Evolutionary conservation across 64 coral and sea anemone species (phyloP), one percentile per base, ranked within the genome.

Genomic region (Montipora foliosa): DNA sequence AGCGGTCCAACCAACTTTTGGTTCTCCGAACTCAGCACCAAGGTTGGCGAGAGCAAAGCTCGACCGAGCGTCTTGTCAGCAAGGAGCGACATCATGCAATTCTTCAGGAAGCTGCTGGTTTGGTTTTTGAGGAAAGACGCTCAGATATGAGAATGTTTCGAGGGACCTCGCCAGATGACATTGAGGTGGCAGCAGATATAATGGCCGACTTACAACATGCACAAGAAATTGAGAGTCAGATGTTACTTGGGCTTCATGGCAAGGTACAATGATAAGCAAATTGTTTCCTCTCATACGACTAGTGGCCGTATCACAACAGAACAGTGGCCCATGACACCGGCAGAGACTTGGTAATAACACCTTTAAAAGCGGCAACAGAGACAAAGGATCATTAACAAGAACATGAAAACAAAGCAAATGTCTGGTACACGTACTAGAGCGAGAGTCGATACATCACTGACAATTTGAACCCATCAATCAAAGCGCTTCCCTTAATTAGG

Each of bases 1-100:
- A 99, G n/a, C 77, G 98, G 21, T 82, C 92, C 37, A 99, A 99
- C 46, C 98, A 99, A 79, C 89, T 99, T 17, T 72, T 96, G 14
- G 98, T 96, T 9, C 46, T 99, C 14, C 94, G 92, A 82, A 96
- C 88, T 62, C 94, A 99, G 73, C 85, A 90, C 24, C 98, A 99
- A 87, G 95, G 81, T 14, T 99, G 98, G 98, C 76, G 94, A 82
- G 92, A 91, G 20, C 93, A 93, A 44, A 94, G 85, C 15, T 90
- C 95, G 6, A 90, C 83, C 20, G 95, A 95, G 52, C 93, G 91
- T 44, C 29, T 89, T 8, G 92, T 80, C 0, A 99, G 79, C 77
- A 93, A 72, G 66, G 84, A 89, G 17, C 83, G 79, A 17, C 98
- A 99, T 86, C 75, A 90, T 22, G 66, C 74, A 12, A 79, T 99